A percentile compares a stretch with the other conserved stretches of the same genome.
Conservation (phyloP, 2,113 vertebrate species). For the Typhlomys cinereus region DNA sequence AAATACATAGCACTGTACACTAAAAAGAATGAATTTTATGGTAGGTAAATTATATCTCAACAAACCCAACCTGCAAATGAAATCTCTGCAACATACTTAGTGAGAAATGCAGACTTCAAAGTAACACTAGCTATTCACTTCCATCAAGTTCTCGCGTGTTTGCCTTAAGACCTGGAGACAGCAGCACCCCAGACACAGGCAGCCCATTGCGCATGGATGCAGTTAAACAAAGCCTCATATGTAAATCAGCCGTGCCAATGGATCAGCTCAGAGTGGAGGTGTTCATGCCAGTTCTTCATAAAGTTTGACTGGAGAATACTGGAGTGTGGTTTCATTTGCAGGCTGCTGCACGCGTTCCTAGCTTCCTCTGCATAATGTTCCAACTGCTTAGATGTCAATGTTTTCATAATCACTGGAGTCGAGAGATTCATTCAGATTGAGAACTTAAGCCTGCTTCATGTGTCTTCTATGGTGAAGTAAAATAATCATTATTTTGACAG, state of each 20-base stretch:
- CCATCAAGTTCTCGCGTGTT: background rate
- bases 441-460: background rate
- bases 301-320: background rate
- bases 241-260: background rate
- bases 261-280: background rate
- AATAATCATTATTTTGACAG: constrained; percentile 42
- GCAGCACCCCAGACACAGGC: background rate
- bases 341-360: background rate
- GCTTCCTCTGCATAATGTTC: background rate
- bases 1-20: background rate
- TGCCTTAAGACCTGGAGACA: background rate
- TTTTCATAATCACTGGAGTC: background rate
- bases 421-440: constrained; percentile 22
- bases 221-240: background rate
- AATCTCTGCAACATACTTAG: constrained; percentile 19
- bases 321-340: background rate
- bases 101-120: constrained; percentile 40
- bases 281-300: background rate
- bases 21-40: background rate
- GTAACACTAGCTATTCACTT: background rate
- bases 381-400: background rate
- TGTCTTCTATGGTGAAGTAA: constrained; percentile 37
- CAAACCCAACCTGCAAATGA: background rate
- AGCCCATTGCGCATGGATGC: background rate
- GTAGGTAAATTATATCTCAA: constrained; percentile 1